Evolutionary conservation across 92 coral and sea anemone genomes (phyloP).

Genomic region (Parazoanthus swiftii): DNA sequence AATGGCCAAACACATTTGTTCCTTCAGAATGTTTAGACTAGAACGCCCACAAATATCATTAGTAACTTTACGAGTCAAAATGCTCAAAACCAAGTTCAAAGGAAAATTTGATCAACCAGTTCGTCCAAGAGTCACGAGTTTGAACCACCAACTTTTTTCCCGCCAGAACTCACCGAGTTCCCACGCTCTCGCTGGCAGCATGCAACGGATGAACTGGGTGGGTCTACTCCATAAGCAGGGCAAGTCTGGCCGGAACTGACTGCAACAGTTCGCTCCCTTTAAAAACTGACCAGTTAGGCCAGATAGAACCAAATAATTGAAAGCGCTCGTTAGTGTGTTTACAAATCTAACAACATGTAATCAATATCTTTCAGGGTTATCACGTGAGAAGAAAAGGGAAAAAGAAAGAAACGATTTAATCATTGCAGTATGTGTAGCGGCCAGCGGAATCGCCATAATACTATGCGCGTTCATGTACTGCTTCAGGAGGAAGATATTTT

Average conservation of each 20-base stretch:
- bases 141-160: not conserved
- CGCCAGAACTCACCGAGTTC: not conserved
- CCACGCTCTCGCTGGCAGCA: not conserved
- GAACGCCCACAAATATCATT: too few species aligned
- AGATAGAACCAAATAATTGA: not conserved
- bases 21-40: too few species aligned
- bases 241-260: too few species aligned
- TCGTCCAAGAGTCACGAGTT: too few species aligned
- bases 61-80: too few species aligned
- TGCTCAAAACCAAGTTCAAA: too few species aligned
- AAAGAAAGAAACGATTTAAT: not conserved
- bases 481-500: slow-evolving; percentile 33
- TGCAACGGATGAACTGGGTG: not conserved
- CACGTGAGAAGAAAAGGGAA: slow-evolving; percentile 8
- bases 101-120: too few species aligned
- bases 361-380: not conserved
- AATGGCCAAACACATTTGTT: too few species aligned
- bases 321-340: too few species aligned
- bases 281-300: too few species aligned
- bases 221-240: too few species aligned
- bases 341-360: not conserved
- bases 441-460: slow-evolving; percentile 31
- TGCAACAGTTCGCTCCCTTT: too few species aligned
- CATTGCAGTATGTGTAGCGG: slow-evolving; percentile 35
- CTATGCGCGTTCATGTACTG: slow-evolving; percentile 39